phyloP scores from a whole-genome alignment of 2,888 invertebrate species.

The Sacculina carcini region DNA sequence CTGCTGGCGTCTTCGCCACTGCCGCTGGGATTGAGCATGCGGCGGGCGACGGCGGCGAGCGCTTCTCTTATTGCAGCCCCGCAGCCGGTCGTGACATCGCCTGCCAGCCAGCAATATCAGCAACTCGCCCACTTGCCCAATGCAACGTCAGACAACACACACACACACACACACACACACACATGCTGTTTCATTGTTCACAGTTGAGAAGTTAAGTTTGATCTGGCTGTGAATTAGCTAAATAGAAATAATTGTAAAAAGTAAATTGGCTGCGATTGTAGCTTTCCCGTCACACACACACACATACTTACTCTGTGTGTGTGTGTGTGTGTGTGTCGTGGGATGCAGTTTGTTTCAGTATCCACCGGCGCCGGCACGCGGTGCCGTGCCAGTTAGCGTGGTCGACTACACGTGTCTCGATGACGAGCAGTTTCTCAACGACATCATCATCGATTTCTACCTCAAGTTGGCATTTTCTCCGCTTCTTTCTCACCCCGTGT shows the following conservation, averaged over 20 bases:
- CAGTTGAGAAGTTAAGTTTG: neutral
- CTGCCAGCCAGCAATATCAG: constrained; percentile 3
- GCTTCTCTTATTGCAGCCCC: neutral
- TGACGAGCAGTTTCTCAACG: constrained; percentile 81
- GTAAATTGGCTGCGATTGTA: neutral
- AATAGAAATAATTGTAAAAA: neutral
- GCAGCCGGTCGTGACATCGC: neutral
- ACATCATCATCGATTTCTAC: constrained; percentile 93
- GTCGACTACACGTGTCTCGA: constrained; percentile 76
- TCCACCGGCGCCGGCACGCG: constrained; percentile 51
- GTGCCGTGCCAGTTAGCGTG: constrained; percentile 69
- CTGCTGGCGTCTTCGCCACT: constrained; percentile 41
- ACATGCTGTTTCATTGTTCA: neutral
- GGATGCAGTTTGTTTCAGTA: constrained; percentile 43
- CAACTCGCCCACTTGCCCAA: neutral
- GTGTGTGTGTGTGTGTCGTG: neutral
- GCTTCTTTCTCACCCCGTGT: neutral
- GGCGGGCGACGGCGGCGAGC: neutral
- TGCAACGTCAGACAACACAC: neutral
- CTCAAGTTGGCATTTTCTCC: constrained; percentile 30
- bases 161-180: neutral
- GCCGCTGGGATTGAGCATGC: constrained; percentile 7
- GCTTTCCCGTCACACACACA: neutral
- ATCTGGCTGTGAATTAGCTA: neutral
- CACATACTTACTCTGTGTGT: neutral